Conservation (phyloP, 2,113 vertebrate species). For the Hippoglossus stenolepis region DNA sequence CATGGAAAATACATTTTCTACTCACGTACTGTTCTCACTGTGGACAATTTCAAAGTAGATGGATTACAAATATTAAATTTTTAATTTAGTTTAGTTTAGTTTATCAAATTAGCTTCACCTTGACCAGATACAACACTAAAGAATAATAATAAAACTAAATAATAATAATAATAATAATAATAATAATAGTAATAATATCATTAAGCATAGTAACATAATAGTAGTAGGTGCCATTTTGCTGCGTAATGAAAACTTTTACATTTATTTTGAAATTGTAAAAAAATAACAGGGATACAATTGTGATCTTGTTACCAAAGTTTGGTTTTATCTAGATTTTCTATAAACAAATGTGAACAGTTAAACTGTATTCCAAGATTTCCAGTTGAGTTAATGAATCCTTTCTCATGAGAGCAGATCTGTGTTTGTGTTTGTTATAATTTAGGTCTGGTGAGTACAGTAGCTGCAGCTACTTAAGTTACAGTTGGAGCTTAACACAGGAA, state of each 20-base stretch:
- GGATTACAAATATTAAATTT: too few species aligned
- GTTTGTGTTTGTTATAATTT: slow-evolving; percentile 14
- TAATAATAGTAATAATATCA: background rate
- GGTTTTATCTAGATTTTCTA: background rate
- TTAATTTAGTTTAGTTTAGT: too few species aligned
- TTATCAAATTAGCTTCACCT: background rate
- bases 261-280: background rate
- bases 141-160: background rate
- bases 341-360: background rate
- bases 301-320: too few species aligned
- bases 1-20: background rate
- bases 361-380: background rate
- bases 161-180: background rate
- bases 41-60: too few species aligned
- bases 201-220: background rate
- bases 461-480: slow-evolving; percentile 50
- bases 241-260: too few species aligned
- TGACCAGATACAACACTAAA: background rate
- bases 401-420: slow-evolving; percentile 25
- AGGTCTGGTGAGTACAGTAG: slow-evolving; percentile 21
- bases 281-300: too few species aligned
- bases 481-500: slow-evolving; percentile 64
- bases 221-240: background rate
- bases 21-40: background rate
- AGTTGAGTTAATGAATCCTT: background rate